Base-by-base conservation (phyloP, 2,888 invertebrate species). In the Anaspis maculata region DNA sequence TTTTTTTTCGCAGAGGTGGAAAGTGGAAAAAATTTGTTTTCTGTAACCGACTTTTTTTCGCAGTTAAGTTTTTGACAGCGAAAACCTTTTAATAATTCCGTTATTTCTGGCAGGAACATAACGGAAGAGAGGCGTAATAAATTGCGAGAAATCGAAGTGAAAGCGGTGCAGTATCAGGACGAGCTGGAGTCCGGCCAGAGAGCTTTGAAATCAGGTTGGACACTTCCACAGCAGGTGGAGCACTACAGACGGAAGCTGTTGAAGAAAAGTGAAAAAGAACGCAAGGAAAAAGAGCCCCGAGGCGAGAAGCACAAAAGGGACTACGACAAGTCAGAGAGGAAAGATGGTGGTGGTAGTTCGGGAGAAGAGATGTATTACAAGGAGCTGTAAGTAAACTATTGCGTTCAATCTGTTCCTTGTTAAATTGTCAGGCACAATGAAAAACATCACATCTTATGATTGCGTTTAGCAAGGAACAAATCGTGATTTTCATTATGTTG, bases 111-210 rank as follows among this genome's bases (percentile, higher is more conserved):
- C 27, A 71, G 76, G 37, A 76, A 76, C 55, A 73, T 71, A 47
- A 74, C 72, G 33, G 81, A 80, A 56, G 79, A 83, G 56, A 74
- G 81, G 50, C 77, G 89, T 26, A 76, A 73, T 45, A 78, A 80
- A 54, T 65, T 90, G 36, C 74, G 96, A 13, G 95, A 96, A 64
- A 88, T 98, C 52, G 97, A 97, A 70, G 79, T 95, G 47, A 90
- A 91, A 69, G 88, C 90, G 31, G 76, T 96, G 69, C 87, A 89
- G 61, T 96, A 92, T 71, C 91, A 92, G 65, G 96, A 96, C 70
- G 95, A 95, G 63, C 65, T 96, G 49, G 96, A 96, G 68, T 81
- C 82, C 2, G 94, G 94, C 1, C 74, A 78, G 51, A 72, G 84
- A 37, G 72, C 74, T 19, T 60, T 83, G 13, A 82, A 86, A 51